A percentile compares a stretch with the other conserved stretches of the same genome.
These are phyloP conservation scores for Echinops telfairi DNA, from an alignment of 2,113 vertebrate genomes.

Conservation along the genomic window DNA sequence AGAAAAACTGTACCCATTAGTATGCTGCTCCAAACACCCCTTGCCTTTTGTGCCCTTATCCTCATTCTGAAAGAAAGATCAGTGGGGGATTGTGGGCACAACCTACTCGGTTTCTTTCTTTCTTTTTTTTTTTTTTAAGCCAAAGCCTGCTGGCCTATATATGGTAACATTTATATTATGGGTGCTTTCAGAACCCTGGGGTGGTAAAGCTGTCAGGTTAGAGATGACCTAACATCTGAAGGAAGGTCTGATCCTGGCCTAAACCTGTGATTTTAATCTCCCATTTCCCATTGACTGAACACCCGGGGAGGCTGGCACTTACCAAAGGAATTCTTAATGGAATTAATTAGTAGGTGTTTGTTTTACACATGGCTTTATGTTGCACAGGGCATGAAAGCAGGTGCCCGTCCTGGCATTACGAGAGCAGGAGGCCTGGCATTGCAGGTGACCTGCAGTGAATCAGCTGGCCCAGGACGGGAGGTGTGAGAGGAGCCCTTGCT, in stretches of 20 bases:
- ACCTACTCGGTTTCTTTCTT: too few relatives aligned
- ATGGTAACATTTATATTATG: neutral
- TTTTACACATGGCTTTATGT: slow-evolving; percentile 79
- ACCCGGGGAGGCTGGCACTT: slow-evolving; percentile 64
- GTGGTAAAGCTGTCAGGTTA: slow-evolving; percentile 45
- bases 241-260: neutral
- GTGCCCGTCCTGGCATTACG: slow-evolving; percentile 84
- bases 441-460: slow-evolving; percentile 84
- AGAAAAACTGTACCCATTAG: neutral
- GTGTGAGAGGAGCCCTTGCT: slow-evolving; percentile 78
- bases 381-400: slow-evolving; percentile 83
- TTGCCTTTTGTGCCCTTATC: slow-evolving; percentile 44
- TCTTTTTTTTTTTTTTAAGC: slow-evolving; percentile 8
- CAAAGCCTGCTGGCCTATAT: slow-evolving; percentile 26
- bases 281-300: slow-evolving; percentile 46
- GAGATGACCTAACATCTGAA: neutral
- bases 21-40: slow-evolving; percentile 15
- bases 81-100: slow-evolving; percentile 1
- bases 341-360: slow-evolving; percentile 86
- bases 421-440: slow-evolving; percentile 83
- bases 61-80: slow-evolving; percentile 42
- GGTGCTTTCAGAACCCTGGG: neutral
- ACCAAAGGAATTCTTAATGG: slow-evolving; percentile 85
- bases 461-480: slow-evolving; percentile 81
- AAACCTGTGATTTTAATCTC: slow-evolving; percentile 40